Percentiles rank a stretch among this genome's conserved stretches.
Evolutionary conservation across 2,113 vertebrate genomes (phyloP).

Genomic region (Zingel zingel): DNA sequence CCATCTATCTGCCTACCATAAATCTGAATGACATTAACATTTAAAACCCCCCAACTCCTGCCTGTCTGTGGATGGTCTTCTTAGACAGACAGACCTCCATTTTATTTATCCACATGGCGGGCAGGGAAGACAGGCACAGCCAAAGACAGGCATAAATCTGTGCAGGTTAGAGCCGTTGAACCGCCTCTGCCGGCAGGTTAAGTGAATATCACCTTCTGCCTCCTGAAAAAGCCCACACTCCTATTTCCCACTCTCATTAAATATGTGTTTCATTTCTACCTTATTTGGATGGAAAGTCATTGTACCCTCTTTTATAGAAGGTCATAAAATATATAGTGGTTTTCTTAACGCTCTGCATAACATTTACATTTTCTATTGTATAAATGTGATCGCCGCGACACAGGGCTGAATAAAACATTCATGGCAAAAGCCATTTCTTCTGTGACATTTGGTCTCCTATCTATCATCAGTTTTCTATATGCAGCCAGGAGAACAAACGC

Average conservation of each 20-base stretch:
- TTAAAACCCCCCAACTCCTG: conserved; percentile 62
- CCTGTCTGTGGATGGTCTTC: conserved; percentile 42
- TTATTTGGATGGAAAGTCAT: conserved; percentile 80
- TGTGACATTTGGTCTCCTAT: conserved; percentile 84
- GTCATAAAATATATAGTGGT: conserved; percentile 83
- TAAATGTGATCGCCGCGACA: conserved; percentile 77
- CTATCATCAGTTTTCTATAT: conserved; percentile 82
- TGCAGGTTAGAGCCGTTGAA: conserved; percentile 52
- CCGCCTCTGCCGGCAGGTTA: conserved; percentile 63
- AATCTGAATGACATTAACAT: conserved; percentile 83
- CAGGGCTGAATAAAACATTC: conserved; percentile 82
- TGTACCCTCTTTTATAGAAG: conserved; percentile 82
- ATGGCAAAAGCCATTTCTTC: conserved; percentile 82
- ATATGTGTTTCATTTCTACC: conserved; percentile 76
- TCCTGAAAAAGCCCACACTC: conserved; percentile 54
- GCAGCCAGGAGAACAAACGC: conserved; percentile 80
- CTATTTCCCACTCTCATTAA: conserved; percentile 66
- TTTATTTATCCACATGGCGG: conserved; percentile 63
- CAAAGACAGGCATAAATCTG: conserved; percentile 69
- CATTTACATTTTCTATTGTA: conserved; percentile 86
- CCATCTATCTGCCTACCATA: conserved; percentile 72
- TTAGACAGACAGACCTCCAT: conserved; percentile 60
- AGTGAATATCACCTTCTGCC: conserved; percentile 78
- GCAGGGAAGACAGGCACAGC: conserved; percentile 25
- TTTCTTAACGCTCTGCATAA: conserved; percentile 76